phyloP scores from a whole-genome alignment of 2,888 invertebrate genomes.

The Leucophora obtusa region DNA sequence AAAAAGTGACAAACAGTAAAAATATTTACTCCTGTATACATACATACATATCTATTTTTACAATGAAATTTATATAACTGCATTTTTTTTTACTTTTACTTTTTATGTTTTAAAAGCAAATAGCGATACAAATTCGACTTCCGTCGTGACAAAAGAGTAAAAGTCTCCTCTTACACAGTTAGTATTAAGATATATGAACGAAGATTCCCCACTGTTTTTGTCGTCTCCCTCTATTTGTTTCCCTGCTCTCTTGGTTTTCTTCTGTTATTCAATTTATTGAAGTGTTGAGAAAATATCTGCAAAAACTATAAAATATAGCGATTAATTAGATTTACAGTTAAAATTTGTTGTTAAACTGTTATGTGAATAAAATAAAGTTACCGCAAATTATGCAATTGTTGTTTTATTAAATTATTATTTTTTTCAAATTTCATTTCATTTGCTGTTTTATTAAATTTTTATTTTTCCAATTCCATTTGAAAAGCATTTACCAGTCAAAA shows the following conservation, averaged over 20 bases:
- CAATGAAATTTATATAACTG: neutral
- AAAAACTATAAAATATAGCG: slow-evolving; percentile 26
- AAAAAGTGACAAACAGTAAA: no score
- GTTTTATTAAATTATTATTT: slow-evolving; percentile 69
- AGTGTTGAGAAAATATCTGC: slow-evolving; percentile 31
- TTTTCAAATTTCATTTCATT: slow-evolving; percentile 24
- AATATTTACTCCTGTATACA: no score
- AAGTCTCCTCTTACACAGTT: slow-evolving; percentile 30
- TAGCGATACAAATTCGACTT: slow-evolving; percentile 59
- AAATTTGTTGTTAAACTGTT: slow-evolving; percentile 57
- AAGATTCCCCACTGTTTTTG: slow-evolving; percentile 19
- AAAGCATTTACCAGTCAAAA: neutral
- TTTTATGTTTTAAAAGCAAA: slow-evolving; percentile 48
- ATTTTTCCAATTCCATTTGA: neutral
- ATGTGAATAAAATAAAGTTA: slow-evolving; percentile 71
- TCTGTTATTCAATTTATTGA: slow-evolving; percentile 29
- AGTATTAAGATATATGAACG: slow-evolving; percentile 32
- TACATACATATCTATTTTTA: neutral
- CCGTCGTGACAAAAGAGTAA: slow-evolving; percentile 57
- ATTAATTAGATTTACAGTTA: slow-evolving; percentile 57
- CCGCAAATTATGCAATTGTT: slow-evolving; percentile 73
- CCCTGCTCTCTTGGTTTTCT: slow-evolving; percentile 24
- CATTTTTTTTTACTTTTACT: slow-evolving; percentile 37
- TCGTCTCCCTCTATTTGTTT: slow-evolving; percentile 6
- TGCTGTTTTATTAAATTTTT: slow-evolving; percentile 72